Evolutionary conservation across 2,113 vertebrate species (phyloP), one percentile per base, ranked within the genome.

Genomic region (Seriola aureovittata): DNA sequence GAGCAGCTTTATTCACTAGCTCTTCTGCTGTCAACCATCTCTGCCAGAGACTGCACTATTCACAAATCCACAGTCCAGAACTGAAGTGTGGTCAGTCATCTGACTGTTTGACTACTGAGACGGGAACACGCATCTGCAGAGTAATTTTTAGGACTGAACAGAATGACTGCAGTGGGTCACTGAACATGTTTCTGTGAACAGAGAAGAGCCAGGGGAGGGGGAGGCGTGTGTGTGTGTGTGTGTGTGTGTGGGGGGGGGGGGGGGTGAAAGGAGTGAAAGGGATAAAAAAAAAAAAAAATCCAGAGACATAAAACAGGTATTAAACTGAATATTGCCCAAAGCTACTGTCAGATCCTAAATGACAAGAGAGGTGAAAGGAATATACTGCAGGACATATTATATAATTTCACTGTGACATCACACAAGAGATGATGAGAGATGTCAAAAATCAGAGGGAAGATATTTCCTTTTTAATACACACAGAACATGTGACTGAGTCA

Each of bases 301-400:
- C 67, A 84, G 63, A 71, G 80, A 82, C 81, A 82, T 81, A 71
- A 86, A 80, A 82, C 72, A 82, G 86, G 74, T 85, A 90, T 87
- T 91, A 88, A 88, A 88, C 48, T 11, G 32, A 89, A 85, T 86
- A 83, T 85, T 77, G 81, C 87, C 77, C 73, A 83, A 82, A 92
- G 87, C 87, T 85, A 82, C 78, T 76, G 81, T 91, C 84, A 86
- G 68, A 88, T 85, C 84, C 67, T 25, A 88, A 82, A 86, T 83
- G 79, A 92, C 79, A 76, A n/a, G 71, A 88, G 71, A 87, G 74
- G 81, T 88, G 83, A 92, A 72, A 83, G 77, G 67, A 70, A 83
- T 66, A 80, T 59, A 77, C 21, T 82, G 74, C 84, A 91, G 84
- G 89, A 76, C 85, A 36, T 58, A 57, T 84, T 89, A 85, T 70